Evolutionary conservation across 1,140 invertebrate genomes (phyloP).

Genomic region (Sarcophaga peregrina): DNA sequence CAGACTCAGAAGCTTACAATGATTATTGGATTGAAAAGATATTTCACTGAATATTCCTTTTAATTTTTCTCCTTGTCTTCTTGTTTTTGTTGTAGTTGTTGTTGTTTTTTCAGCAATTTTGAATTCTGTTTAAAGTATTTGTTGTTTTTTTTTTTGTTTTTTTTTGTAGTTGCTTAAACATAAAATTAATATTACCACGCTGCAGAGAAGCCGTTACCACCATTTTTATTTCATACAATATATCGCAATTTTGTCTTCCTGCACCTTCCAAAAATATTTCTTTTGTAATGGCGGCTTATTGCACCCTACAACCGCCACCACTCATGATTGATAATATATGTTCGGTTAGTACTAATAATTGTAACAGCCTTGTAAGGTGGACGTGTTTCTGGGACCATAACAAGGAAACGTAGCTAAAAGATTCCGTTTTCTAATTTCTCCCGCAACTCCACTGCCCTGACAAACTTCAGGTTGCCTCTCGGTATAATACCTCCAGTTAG

Average conservation of each 20-base stretch:
- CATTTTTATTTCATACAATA: background rate
- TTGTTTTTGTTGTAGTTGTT: background rate
- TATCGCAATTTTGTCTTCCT: background rate
- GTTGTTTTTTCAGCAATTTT: background rate
- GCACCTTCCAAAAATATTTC: background rate
- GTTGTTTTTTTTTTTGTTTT: background rate
- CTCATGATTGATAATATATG: too few species aligned
- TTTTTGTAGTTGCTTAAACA: background rate
- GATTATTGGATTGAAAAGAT: constrained; percentile 47
- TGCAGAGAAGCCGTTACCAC: background rate
- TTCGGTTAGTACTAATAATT: too few species aligned
- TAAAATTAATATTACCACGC: constrained; percentile 7
- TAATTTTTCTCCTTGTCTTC: background rate
- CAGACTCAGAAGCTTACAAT: constrained; percentile 32
- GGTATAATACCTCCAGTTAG: too few species aligned
- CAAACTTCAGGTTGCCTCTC: too few species aligned
- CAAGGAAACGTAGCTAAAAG: too few species aligned
- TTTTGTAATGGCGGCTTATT: too few species aligned
- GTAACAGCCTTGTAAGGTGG: too few species aligned
- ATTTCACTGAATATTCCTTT: constrained; percentile 45
- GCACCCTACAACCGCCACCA: too few species aligned
- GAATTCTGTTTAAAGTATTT: constrained; percentile 12
- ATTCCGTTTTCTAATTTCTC: too few species aligned
- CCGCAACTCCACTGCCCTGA: too few species aligned
- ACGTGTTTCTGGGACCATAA: too few species aligned